Percentiles rank a stretch among this genome's conserved stretches.
Evolutionary conservation across 2,888 invertebrate genomes (phyloP).

Genomic region (Troides aeacus): DNA sequence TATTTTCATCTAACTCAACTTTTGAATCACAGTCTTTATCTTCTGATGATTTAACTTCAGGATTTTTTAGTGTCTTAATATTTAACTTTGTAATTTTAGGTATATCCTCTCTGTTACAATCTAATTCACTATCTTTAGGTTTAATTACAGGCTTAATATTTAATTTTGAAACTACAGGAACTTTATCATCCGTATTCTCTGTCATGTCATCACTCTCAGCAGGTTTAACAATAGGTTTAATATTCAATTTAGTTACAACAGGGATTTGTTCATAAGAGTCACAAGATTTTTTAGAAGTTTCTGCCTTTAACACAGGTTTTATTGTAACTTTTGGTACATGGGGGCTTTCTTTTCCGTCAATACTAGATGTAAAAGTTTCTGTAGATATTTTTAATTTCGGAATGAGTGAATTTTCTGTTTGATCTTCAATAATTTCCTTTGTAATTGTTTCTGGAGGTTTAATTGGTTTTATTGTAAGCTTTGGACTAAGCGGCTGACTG

Average conservation of each 20-base stretch:
- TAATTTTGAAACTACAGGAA: constrained; percentile 78
- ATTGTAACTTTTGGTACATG: constrained; percentile 81
- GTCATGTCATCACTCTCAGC: constrained; percentile 55
- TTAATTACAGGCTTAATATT: constrained; percentile 77
- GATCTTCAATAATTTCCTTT: constrained; percentile 44
- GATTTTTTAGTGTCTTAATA: constrained; percentile 77
- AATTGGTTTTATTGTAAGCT: constrained; percentile 73
- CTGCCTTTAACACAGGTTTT: constrained; percentile 68
- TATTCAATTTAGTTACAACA: constrained; percentile 69
- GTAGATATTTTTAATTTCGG: constrained; percentile 47
- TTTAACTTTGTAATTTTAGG: constrained; percentile 77
- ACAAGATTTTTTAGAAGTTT: constrained; percentile 46
- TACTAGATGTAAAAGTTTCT: constrained; percentile 49
- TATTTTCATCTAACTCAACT: constrained; percentile 61
- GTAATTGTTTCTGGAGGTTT: constrained; percentile 56
- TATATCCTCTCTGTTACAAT: constrained; percentile 69
- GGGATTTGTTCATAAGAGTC: constrained; percentile 64
- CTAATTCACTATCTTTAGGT: constrained; percentile 72
- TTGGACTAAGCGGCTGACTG: constrained; percentile 68
- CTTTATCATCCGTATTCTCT: constrained; percentile 59
- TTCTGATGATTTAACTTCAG: constrained; percentile 65
- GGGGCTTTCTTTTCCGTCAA: constrained; percentile 58
- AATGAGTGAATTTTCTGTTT: constrained; percentile 40
- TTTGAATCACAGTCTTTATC: constrained; percentile 71
- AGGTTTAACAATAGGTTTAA: constrained; percentile 73